phyloP scores from a whole-genome alignment of 2,113 vertebrate species.

The Centropus bengalensis region DNA sequence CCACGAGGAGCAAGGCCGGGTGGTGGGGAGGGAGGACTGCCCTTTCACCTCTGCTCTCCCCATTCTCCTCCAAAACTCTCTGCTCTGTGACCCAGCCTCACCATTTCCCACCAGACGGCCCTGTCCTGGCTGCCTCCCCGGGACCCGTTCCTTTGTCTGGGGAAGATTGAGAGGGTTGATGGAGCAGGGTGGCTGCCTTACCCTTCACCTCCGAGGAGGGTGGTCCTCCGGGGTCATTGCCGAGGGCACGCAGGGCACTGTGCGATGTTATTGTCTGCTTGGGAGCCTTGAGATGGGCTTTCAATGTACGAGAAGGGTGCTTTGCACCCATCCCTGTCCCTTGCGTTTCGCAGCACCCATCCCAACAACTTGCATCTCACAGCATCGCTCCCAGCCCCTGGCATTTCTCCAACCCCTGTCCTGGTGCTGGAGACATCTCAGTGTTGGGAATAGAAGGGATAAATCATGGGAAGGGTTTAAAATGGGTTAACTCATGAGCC shows the following conservation, averaged over 20 bases:
- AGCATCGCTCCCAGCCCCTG: background rate
- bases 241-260: background rate
- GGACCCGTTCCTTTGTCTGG: constrained; percentile 22
- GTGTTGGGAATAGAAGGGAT: rapidly evolving
- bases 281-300: background rate
- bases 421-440: background rate
- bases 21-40: background rate
- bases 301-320: background rate
- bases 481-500: background rate
- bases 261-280: background rate
- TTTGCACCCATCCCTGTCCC: rapidly evolving
- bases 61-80: background rate
- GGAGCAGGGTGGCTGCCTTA: background rate
- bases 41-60: constrained; percentile 14
- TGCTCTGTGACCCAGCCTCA: rapidly evolving
- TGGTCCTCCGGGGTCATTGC: constrained; percentile 21
- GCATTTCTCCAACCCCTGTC: too few relatives aligned
- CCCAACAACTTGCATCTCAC: rapidly evolving
- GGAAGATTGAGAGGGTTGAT: constrained; percentile 31
- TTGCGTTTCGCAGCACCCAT: rapidly evolving
- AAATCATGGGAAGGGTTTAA: background rate
- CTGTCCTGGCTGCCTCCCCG: background rate
- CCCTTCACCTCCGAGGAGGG: background rate
- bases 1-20: background rate
- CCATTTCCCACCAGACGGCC: constrained; percentile 30